Base-by-base conservation (phyloP, 2,888 invertebrate genomes). In the Nowickia ferox region DNA sequence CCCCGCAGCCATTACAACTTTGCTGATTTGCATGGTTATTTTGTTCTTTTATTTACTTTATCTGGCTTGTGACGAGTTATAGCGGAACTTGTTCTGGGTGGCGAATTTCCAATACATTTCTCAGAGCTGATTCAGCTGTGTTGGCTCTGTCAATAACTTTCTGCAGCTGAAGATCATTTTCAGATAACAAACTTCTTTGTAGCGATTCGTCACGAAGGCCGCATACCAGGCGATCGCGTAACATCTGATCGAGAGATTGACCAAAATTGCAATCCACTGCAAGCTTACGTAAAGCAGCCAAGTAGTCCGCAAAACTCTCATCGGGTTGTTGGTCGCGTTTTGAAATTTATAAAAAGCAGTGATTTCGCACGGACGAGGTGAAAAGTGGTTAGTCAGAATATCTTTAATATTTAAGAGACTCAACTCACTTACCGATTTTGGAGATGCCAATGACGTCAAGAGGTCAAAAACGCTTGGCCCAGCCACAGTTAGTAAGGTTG, bases 371-470 rank as follows among this genome's bases (percentile, higher is more conserved):
- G 82, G 84, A 59, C 74, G 85, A 22, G 76, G 77, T 44, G 78
- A 82, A 63, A 86, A 86, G 66, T 87, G 76, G 38, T 86, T 72
- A n/a, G 86, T 84, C 51, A 87, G 17, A 46, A 84, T 46, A 22
- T 78, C 40, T 11, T 84, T 69, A 38, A 86, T 84, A 30, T 57
- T 11, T 19, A 10, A 9, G 4, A 55, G 22, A 55, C 22, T 55
- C 53, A 55, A 22, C 19, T 10, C 53, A 55, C 53, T 48, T 30
- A 82, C 87, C 84, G 68, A 71, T 42, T 68, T 84, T 3, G 82
- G 87, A 10, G 80, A 87, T 63, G 84, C 84, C 79, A 88, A 87
- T 85, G 86, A 86, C 69, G 84, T 71, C 84, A 87, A 72, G 30
- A 86, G 84, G 38, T 87, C 87, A 59, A 74, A 85, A 13, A 88